phyloP scores from a whole-genome alignment of 2,888 invertebrate species.

The Polymixis lichenea region DNA sequence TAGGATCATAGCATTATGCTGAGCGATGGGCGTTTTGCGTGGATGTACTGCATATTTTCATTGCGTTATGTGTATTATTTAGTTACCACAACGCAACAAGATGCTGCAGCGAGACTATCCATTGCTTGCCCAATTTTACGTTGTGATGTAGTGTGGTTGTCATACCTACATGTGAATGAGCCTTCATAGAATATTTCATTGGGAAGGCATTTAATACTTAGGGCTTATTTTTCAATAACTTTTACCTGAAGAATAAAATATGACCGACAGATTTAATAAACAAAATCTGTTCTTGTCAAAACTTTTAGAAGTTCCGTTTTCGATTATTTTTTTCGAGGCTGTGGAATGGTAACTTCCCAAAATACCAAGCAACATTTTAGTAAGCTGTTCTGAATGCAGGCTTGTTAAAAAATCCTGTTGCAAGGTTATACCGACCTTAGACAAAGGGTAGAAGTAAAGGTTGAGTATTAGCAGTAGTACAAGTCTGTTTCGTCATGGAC shows the following conservation, averaged over 20 bases:
- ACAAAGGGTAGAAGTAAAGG: background rate
- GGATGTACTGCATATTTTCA: background rate
- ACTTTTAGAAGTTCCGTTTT: background rate
- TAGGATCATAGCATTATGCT: background rate
- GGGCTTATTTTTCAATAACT: background rate
- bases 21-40: background rate
- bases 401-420: background rate
- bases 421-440: background rate
- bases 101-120: no score
- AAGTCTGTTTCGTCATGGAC: background rate
- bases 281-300: background rate
- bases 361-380: conserved; percentile 6
- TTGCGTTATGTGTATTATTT: background rate
- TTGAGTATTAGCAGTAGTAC: conserved; percentile 11
- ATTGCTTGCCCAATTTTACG: background rate
- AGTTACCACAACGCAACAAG: background rate
- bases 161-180: background rate
- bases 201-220: background rate
- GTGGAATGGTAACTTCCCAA: background rate
- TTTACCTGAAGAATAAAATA: background rate
- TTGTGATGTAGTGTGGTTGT: background rate
- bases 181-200: background rate
- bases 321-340: background rate
- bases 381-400: background rate
- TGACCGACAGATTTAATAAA: background rate